phyloP scores from a whole-genome alignment of 2,888 invertebrate species.

The Vannuccia rotundouncinata region DNA sequence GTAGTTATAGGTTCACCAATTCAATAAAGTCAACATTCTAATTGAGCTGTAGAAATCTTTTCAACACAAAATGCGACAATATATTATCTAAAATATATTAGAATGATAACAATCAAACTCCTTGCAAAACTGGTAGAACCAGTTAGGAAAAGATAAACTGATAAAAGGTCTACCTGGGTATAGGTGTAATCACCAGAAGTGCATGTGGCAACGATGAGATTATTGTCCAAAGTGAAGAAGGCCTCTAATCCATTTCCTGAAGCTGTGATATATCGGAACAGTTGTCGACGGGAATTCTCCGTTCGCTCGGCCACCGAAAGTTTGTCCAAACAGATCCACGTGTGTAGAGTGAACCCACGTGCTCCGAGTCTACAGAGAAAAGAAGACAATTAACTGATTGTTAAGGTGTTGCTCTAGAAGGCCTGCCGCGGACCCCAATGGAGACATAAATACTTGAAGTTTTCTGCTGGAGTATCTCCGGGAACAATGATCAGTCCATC shows the following conservation, averaged over 20 bases:
- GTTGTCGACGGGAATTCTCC: conserved; percentile 57
- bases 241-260: conserved; percentile 61
- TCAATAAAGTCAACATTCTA: too few species aligned
- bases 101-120: too few species aligned
- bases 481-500: neutral
- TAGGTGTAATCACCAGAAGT: conserved; percentile 61
- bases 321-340: conserved; percentile 60
- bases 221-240: conserved; percentile 61
- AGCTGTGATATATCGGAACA: conserved; percentile 60
- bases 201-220: conserved; percentile 61
- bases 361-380: neutral
- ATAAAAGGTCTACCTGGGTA: conserved; percentile 44
- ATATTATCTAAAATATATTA: too few species aligned
- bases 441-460: neutral
- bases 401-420: too few species aligned
- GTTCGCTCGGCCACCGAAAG: conserved; percentile 43
- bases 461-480: neutral
- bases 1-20: too few species aligned
- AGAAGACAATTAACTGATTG: neutral
- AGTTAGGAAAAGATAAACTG: too few species aligned
- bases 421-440: too few species aligned
- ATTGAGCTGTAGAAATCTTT: too few species aligned
- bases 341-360: conserved; percentile 62
- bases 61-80: too few species aligned
- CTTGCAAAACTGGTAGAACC: too few species aligned